phyloP scores from a whole-genome alignment of 37 sponge, comb jelly and placozoan genomes.

The Halichondria panicea region DNA sequence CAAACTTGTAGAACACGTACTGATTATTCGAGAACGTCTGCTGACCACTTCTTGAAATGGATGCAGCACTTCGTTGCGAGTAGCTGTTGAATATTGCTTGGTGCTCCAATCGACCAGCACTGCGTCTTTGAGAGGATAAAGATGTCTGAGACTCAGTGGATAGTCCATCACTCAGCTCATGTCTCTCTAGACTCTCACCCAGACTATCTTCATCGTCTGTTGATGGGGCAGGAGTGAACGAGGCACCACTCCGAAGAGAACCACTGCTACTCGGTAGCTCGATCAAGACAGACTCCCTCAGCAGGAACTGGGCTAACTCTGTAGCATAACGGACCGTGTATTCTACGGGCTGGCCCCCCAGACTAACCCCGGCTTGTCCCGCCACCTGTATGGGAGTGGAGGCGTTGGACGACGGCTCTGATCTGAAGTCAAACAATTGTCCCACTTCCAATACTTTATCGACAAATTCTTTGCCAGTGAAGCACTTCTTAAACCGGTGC shows the following conservation, averaged over 20 bases:
- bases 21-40: not conserved
- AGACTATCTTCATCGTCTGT: not conserved
- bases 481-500: conserved; percentile 58
- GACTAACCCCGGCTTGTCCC: not conserved
- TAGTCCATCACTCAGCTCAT: no score
- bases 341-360: conserved; percentile 9
- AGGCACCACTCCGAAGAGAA: not conserved
- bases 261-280: not conserved
- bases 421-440: not conserved
- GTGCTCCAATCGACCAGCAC: no score
- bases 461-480: conserved; percentile 71
- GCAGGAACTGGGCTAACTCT: conserved; percentile 42
- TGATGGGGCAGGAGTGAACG: not conserved
- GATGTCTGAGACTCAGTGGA: no score
- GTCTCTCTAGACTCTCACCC: not conserved
- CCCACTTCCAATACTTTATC: conserved; percentile 33
- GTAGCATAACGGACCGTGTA: conserved; percentile 36
- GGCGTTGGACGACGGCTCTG: not conserved
- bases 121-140: no score
- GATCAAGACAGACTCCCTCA: conserved; percentile 36
- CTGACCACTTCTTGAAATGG: no score
- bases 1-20: conserved; percentile 40
- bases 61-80: no score
- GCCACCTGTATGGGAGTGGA: not conserved
- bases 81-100: no score